Evolutionary conservation across 2,113 vertebrate species (phyloP).

Genomic region (Opisthocomus hoazin): DNA sequence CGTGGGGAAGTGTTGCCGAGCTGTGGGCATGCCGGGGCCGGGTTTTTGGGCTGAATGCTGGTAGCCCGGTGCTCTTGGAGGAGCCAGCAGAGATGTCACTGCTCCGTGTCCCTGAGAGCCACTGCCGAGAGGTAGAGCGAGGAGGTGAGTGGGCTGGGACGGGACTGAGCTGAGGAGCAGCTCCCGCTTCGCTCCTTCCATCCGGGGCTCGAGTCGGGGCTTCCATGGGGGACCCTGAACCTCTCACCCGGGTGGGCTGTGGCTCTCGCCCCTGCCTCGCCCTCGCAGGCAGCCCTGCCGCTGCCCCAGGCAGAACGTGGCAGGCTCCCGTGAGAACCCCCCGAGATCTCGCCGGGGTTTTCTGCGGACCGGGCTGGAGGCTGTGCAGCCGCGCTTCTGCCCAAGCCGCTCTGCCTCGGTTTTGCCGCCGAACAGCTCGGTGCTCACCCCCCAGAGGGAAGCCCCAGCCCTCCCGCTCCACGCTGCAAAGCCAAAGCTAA

Average conservation of each 20-base stretch:
- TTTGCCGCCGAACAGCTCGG: not conserved
- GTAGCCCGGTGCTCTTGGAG: not conserved
- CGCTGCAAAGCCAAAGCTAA: not conserved
- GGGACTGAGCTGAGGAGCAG: not conserved
- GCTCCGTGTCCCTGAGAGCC: not conserved
- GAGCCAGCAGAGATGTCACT: not conserved
- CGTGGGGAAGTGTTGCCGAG: not conserved
- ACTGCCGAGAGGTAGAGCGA: rapidly evolving
- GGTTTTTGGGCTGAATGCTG: not conserved
- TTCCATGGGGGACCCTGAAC: not conserved
- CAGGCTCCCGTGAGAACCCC: not conserved
- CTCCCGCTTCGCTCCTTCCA: not conserved
- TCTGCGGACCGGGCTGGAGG: not conserved
- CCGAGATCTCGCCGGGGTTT: not conserved
- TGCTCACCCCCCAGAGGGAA: not conserved
- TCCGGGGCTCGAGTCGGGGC: rapidly evolving
- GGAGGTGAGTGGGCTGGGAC: not conserved
- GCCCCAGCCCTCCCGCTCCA: not conserved
- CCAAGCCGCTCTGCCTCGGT: not conserved
- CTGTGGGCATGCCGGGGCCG: not conserved
- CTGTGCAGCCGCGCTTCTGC: not conserved
- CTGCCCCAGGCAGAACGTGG: not conserved
- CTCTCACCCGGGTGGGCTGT: rapidly evolving
- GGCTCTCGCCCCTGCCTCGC: not conserved
- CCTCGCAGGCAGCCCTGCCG: not conserved